Evolutionary conservation across 2,888 invertebrate genomes (phyloP).

Genomic region (Tenthredo livida): DNA sequence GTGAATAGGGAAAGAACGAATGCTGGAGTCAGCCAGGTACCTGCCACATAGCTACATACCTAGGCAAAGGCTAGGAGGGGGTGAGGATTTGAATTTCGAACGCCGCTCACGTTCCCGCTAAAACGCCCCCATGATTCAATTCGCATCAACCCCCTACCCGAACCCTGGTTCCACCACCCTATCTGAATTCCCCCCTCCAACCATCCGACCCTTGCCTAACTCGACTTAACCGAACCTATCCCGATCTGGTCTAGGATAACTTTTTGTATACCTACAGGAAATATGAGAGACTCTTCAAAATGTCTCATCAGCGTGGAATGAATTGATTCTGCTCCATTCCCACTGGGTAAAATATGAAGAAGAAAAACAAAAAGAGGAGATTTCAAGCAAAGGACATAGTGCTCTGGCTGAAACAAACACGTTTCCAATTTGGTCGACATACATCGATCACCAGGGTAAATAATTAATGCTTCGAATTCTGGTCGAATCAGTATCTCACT

Average conservation of each 20-base stretch:
- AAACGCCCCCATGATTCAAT: conserved; percentile 78
- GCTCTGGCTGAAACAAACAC: background rate
- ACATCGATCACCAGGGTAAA: background rate
- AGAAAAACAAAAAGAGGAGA: background rate
- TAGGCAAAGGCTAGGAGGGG: conserved; percentile 58
- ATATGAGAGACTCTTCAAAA: background rate
- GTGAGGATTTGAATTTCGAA: conserved; percentile 70
- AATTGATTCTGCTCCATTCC: background rate
- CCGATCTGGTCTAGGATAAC: background rate
- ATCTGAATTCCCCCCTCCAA: conserved; percentile 4
- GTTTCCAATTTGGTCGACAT: background rate
- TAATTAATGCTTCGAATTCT: background rate
- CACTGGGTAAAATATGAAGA: background rate
- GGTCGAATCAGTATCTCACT: background rate
- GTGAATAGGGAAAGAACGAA: conserved; percentile 64
- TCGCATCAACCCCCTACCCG: conserved; percentile 73
- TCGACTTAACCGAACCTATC: background rate
- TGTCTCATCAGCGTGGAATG: background rate
- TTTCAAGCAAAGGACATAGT: background rate
- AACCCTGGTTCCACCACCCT: conserved; percentile 28
- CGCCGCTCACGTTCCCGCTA: conserved; percentile 75
- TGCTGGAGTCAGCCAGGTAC: conserved; percentile 61
- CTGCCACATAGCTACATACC: conserved; percentile 45
- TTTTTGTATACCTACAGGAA: background rate
- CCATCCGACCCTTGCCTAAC: conserved; percentile 11